These are phyloP conservation scores for Melanotaenia nigrans DNA, from an alignment of 2,797 vertebrate genomes.

Conservation along the genomic window DNA sequence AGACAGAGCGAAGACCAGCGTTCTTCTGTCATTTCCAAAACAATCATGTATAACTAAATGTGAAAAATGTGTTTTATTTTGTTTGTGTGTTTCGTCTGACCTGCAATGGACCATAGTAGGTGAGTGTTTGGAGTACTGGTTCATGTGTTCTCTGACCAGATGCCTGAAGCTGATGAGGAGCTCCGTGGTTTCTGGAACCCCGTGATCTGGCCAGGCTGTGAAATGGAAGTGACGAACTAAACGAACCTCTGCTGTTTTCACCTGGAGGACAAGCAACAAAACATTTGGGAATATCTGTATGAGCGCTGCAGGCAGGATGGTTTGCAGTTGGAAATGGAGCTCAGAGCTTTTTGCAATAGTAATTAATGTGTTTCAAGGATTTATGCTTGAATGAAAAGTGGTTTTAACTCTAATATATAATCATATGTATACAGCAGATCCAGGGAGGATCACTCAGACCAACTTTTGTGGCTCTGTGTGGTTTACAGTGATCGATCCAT, in stretches of 20 bases:
- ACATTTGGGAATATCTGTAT: neutral
- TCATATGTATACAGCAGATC: neutral
- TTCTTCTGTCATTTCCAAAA: neutral
- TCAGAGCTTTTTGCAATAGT: neutral
- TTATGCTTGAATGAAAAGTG: neutral
- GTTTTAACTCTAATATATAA: neutral
- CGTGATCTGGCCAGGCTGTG: conserved; percentile 96
- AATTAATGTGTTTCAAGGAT: neutral
- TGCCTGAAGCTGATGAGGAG: conserved; percentile 95
- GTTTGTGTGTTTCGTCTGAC: conserved; percentile 67
- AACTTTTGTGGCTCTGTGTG: neutral
- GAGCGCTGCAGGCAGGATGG: neutral
- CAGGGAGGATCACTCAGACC: neutral
- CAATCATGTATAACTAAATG: neutral
- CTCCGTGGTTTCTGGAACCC: conserved; percentile 92
- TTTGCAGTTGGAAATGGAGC: neutral
- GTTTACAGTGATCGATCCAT: too few species aligned
- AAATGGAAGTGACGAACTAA: conserved; percentile 93
- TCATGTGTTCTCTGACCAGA: conserved; percentile 92
- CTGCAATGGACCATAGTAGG: conserved; percentile 97
- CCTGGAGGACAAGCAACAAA: conserved; percentile 69
- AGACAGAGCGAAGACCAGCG: neutral
- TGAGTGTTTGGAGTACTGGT: conserved; percentile 85
- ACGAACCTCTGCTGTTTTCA: conserved; percentile 87
- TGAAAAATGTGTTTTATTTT: conserved; percentile 8